Base-by-base conservation (phyloP, 2,888 invertebrate genomes). In the Tyria jacobaeae region DNA sequence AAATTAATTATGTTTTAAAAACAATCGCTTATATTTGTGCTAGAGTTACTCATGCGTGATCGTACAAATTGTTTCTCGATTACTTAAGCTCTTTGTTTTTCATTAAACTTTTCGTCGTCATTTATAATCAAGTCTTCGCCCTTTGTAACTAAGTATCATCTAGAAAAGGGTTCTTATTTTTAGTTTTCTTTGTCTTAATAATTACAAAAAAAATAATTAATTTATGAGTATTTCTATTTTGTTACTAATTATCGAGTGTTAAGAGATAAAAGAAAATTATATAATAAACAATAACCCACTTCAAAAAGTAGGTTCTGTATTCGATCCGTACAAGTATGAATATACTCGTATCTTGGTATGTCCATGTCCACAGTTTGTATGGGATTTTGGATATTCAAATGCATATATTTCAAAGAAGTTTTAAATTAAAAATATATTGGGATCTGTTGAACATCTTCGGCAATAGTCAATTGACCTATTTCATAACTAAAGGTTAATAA, bases 1-100 rank as follows among this genome's bases (percentile, higher is more conserved):
- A 92, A 93, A 92, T 92, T 92, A 92, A 92, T 93, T 90, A 92
- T 90, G 90, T 92, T 94, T 92, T 92, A 88, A 92, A 94, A 94
- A 94, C 94, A 94, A 93, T 93, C 88, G 87, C 85, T 88, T 90
- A 89, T 89, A 93, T 92, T 94, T 91, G 90, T 90, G 81, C 79
- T 85, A 89, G 78, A 86, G 78, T 90, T 84, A 91, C 87, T 93
- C 92, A 93, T 91, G 94, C 93, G 91, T 93, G 90, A 87, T 88
- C 84, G 85, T 88, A 87, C 82, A 87, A 94, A 93, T 93, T 93
- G 92, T 92, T 94, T 90, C 88, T 92, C 89, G 84, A 91, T 92
- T 92, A 91, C 91, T 92, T 90, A 78, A 84, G 79, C 87, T 88
- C 91, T 92, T 92, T 93, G 91, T 92, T 90, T 89, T 89, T 87